These are phyloP conservation scores for Maccullochella peelii DNA, from an alignment of 2,113 vertebrate species.

Conservation along the genomic window DNA sequence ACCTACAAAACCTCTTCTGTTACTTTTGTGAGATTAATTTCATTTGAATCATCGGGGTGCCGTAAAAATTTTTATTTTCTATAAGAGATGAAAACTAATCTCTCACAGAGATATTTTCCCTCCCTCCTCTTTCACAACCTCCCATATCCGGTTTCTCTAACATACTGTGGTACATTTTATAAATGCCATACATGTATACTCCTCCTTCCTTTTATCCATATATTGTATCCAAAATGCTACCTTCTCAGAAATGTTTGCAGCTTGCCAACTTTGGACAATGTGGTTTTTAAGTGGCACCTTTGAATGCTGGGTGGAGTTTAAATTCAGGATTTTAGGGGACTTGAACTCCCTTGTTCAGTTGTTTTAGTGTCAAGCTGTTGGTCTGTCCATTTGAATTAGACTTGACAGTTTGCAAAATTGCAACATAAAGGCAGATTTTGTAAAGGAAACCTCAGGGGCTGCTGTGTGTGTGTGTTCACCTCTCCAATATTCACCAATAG, in stretches of 20 bases:
- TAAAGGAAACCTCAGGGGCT: conserved; percentile 1
- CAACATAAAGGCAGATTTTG: neutral
- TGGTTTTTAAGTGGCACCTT: too few relatives aligned
- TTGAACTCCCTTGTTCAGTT: neutral
- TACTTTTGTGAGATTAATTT: neutral
- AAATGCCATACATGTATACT: neutral
- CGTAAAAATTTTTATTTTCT: too few relatives aligned
- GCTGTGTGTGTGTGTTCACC: neutral
- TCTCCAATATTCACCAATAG: neutral
- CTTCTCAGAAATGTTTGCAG: too few relatives aligned
- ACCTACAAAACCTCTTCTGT: too few relatives aligned
- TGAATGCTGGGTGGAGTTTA: too few relatives aligned
- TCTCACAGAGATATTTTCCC: too few relatives aligned
- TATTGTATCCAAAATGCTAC: neutral
- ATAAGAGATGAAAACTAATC: too few relatives aligned
- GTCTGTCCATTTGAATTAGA: neutral
- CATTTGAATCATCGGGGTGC: too few relatives aligned
- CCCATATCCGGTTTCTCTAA: neutral
- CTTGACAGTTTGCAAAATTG: neutral
- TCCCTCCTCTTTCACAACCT: neutral
- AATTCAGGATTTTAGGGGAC: too few relatives aligned
- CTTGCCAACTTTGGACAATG: too few relatives aligned
- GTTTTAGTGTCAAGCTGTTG: neutral
- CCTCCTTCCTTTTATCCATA: neutral
- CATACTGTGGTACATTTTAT: neutral